Conservation (phyloP, 2,888 invertebrate species). For the Heliconius aoede region DNA sequence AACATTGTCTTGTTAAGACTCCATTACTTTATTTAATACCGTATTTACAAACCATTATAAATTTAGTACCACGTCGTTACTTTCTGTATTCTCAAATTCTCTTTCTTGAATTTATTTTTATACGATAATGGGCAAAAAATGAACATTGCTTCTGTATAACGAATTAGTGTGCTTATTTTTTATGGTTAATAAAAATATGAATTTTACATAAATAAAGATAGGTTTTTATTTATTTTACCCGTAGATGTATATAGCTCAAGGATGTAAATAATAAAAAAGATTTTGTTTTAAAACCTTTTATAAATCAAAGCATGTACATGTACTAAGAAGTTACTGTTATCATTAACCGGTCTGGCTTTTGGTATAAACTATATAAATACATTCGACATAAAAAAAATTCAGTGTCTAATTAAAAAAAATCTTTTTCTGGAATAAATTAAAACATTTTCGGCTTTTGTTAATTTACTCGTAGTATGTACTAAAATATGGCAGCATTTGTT, state of each 20-base stretch:
- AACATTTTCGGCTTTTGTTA: no score
- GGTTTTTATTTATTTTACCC: background rate
- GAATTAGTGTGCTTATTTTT: background rate
- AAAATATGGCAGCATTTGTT: no score
- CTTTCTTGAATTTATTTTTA: slow-evolving; percentile 1
- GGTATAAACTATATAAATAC: no score
- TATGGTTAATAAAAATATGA: background rate
- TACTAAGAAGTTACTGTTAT: no score
- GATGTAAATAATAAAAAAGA: no score
- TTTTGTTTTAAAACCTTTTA: no score
- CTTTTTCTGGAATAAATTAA: no score
- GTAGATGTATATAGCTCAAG: background rate
- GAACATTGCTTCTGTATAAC: background rate
- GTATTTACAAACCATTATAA: slow-evolving; percentile 10
- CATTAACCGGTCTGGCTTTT: background rate
- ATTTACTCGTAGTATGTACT: no score
- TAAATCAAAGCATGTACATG: no score
- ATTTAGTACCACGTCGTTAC: slow-evolving; percentile 13
- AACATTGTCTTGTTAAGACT: background rate
- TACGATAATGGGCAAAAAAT: background rate
- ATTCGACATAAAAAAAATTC: no score
- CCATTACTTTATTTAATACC: background rate
- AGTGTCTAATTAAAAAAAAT: no score
- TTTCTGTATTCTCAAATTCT: background rate
- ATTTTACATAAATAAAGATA: background rate